Percentiles rank a stretch among this genome's conserved stretches.
phyloP scores from a whole-genome alignment of 1,140 invertebrate species.

The Drosophila malerkotliana region DNA sequence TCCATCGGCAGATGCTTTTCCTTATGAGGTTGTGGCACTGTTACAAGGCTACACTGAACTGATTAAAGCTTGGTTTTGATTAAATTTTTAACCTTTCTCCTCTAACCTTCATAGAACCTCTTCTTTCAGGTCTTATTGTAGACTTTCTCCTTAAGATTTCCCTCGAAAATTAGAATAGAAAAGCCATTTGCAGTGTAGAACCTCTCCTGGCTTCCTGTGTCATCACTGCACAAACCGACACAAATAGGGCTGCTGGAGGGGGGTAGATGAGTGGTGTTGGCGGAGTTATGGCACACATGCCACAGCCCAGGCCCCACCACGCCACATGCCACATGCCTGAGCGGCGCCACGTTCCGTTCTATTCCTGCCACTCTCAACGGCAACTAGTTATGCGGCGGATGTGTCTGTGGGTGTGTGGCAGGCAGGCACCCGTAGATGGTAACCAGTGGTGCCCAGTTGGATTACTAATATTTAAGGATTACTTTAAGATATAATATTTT shows the following conservation, averaged over 20 bases:
- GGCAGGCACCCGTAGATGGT: slow-evolving; percentile 15
- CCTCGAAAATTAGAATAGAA: slow-evolving; percentile 15
- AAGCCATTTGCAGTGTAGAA: slow-evolving; percentile 30
- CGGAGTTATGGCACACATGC: slow-evolving; percentile 59
- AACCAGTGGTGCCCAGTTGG: slow-evolving; percentile 16
- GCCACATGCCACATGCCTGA: slow-evolving; percentile 62
- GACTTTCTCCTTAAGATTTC: too few species aligned
- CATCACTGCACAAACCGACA: slow-evolving; percentile 44
- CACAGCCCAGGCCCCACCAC: slow-evolving; percentile 37
- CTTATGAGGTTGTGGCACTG: not conserved
- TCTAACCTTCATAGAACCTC: too few species aligned
- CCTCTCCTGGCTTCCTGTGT: slow-evolving; percentile 30
- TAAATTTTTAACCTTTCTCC: too few species aligned
- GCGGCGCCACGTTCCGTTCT: slow-evolving; percentile 49
- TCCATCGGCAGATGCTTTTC: not conserved
- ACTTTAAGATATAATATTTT: too few species aligned
- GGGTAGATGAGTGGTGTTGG: not conserved
- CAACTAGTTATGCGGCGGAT: slow-evolving; percentile 74
- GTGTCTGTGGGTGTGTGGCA: slow-evolving; percentile 41
- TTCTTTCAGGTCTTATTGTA: too few species aligned
- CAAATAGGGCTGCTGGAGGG: slow-evolving; percentile 6
- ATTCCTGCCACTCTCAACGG: slow-evolving; percentile 50
- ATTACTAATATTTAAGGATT: too few species aligned
- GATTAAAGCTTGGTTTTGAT: too few species aligned
- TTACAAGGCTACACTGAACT: not conserved